Conservation (phyloP, 2,888 invertebrate species). For the Philopedon plagiatum region DNA sequence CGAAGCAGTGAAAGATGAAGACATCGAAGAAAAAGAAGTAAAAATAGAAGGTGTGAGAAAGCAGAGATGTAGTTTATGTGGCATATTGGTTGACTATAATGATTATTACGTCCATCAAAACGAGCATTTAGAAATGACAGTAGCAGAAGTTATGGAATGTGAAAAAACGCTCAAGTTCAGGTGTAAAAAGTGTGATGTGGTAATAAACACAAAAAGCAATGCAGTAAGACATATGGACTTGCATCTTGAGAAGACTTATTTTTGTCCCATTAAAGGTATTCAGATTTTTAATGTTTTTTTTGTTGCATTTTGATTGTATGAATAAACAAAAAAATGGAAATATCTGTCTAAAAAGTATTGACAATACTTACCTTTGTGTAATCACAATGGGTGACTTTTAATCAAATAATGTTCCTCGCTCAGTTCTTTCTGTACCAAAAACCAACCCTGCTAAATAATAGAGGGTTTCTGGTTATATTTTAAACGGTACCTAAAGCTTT, state of each 20-base stretch:
- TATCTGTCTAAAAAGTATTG: no score
- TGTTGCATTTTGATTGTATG: no score
- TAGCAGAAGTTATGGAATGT: conserved; percentile 1
- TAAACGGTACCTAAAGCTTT: no score
- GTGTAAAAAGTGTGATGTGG: conserved; percentile 14
- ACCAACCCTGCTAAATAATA: no score
- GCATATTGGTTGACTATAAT: not conserved
- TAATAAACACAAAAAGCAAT: not conserved
- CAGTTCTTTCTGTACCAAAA: no score
- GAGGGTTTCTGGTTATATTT: no score
- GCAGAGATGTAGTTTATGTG: conserved; percentile 18
- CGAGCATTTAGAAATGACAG: conserved; percentile 10
- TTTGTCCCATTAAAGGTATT: conserved; percentile 18
- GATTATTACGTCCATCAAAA: conserved; percentile 13
- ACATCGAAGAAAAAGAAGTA: not conserved
- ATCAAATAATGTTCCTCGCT: no score
- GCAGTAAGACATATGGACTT: conserved; percentile 16
- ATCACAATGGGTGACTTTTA: no score
- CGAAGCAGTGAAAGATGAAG: not conserved
- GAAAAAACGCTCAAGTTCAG: conserved; percentile 4
- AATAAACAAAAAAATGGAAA: no score
- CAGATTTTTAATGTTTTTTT: no score
- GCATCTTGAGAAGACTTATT: conserved; percentile 5
- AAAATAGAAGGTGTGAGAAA: not conserved
- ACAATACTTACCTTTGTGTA: no score